Conservation (phyloP, 2,113 vertebrate species). For the Kryptolebias marmoratus region DNA sequence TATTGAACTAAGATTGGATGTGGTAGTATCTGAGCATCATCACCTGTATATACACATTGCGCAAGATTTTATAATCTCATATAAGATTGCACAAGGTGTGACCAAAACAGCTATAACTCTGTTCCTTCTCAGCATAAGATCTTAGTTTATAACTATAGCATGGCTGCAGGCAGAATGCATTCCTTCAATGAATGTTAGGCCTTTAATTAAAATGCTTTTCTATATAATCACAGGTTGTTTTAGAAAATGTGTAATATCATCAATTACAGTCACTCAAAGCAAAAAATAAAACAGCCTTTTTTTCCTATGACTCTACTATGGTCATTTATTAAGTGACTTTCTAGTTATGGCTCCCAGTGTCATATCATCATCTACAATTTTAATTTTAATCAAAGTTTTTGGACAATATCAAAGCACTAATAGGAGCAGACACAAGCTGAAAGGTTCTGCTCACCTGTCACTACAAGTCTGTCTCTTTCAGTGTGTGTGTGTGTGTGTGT, state of each 20-base stretch:
- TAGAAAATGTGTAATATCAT: not conserved
- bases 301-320: not conserved
- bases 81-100: no score
- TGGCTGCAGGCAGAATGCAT: not conserved
- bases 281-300: not conserved
- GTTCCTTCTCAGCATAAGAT: no score
- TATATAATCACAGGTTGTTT: not conserved
- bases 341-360: not conserved
- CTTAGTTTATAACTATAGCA: not conserved
- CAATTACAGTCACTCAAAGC: slow-evolving; percentile 1
- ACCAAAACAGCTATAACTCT: no score
- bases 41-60: no score
- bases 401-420: slow-evolving; percentile 59
- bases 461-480: slow-evolving; percentile 44
- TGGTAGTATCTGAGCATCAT: no score
- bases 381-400: slow-evolving; percentile 63
- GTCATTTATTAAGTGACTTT: not conserved
- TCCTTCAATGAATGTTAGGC: no score
- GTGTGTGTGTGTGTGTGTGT: slow-evolving; percentile 21
- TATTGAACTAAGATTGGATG: no score
- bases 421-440: slow-evolving; percentile 72
- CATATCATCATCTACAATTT: slow-evolving; percentile 36
- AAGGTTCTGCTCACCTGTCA: slow-evolving; percentile 74
- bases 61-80: no score
- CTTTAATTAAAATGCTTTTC: no score